Conservation (phyloP, 2,888 invertebrate genomes). For the Oasisia sp. region DNA sequence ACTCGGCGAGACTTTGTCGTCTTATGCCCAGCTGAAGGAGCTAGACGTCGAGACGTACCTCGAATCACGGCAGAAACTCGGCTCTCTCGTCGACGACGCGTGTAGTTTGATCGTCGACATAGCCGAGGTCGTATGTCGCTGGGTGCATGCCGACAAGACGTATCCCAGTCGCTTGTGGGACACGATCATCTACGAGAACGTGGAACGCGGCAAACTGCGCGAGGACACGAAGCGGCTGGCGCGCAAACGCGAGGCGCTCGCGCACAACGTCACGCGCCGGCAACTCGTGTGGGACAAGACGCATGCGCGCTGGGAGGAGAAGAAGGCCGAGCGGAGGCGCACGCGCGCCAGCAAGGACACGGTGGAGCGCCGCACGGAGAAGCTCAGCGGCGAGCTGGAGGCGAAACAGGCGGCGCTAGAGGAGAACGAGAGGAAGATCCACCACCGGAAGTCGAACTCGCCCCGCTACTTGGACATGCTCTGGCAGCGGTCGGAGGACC, state of each 20-base stretch:
- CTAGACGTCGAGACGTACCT: neutral
- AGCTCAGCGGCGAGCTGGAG: neutral
- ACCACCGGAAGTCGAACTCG: neutral
- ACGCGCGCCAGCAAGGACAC: neutral
- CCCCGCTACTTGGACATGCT: conserved; percentile 3
- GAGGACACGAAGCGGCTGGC: neutral
- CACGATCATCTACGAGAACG: neutral
- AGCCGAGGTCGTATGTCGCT: neutral
- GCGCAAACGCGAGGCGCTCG: neutral
- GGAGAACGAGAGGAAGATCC: neutral
- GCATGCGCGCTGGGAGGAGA: neutral
- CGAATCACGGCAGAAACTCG: neutral
- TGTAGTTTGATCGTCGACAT: neutral
- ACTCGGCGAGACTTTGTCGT: neutral
- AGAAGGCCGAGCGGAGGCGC: neutral
- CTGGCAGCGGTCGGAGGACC: neutral
- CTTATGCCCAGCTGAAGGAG: neutral
- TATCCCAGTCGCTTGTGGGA: neutral
- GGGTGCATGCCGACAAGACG: neutral
- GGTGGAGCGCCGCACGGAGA: neutral
- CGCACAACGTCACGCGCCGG: neutral
- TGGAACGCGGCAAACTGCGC: conserved; percentile 4
- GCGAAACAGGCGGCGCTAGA: neutral
- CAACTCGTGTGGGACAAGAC: conserved; percentile 5
- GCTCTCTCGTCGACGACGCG: neutral